Base-by-base conservation (phyloP, 1,140 invertebrate species). In the Zaprionus capensis region DNA sequence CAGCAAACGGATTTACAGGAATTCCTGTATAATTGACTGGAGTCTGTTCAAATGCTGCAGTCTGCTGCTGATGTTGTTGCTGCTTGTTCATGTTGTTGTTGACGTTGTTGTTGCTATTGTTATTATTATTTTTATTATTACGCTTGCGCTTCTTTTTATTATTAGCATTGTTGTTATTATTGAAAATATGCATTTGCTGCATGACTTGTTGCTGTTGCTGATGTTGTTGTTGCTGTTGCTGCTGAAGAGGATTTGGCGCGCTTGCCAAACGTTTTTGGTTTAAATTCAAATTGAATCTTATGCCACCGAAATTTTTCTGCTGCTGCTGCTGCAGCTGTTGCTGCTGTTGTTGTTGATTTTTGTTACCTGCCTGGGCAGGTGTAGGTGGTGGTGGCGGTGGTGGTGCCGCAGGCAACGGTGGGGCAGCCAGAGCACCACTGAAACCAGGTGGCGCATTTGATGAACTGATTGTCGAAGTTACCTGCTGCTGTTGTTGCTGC, bases 61-160 rank as follows among this genome's bases (percentile, higher is more conserved):
- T 81, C 62, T 75, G 63, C 24, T 70, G 20, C 44, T 76, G 20
- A 51, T 80, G 78, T 64, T 74, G 67, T 71, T 81, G 76, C 57
- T 78, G 63, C 62, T 58, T 61, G 71, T 76, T 76, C 26, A 53
- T 67, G 56, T 67, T 36, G 64, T 72, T 14, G 61, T 83, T 79
- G 78, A 70, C 76, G 64, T 69, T 94, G 28, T 82, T 55, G 49
- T 93, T 93, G 93, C 92, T 94, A 92, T 91, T 94, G 4, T 34
- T 24, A 20, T 59, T 81, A 31, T 87, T 88, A 66, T 88, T 94
- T 91, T 95, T 96, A 91, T 96, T 96, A 76, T 95, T 95, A 78
- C 94, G 94, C 92, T 96, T 96, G 67, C 96, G 94, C 90, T 96
- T 96, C 93, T 96, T 96, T 93, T 96, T 96, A 71, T 51, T 81